These are phyloP conservation scores for Paraplagusia blochii DNA, from an alignment of 2,113 vertebrate species.

Conservation along the genomic window DNA sequence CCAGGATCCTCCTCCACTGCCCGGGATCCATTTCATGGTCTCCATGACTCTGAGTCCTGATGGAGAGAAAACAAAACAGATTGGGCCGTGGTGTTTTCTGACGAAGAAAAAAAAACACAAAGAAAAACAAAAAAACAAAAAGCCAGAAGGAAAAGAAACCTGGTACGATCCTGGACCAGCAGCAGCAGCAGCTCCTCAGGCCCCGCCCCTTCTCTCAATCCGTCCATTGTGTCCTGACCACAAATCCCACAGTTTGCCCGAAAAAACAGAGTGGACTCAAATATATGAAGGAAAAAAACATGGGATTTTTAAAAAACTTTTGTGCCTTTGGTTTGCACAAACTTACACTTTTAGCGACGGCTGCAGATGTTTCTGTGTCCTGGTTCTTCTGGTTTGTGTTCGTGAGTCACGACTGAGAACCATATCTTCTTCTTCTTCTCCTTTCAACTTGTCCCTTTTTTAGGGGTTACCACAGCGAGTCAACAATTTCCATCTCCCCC, in stretches of 20 bases:
- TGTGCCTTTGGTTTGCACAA: conserved; percentile 11
- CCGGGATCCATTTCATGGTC: conserved; percentile 46
- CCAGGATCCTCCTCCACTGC: conserved; percentile 37
- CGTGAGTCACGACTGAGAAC: conserved; percentile 1
- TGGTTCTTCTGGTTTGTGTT: conserved; percentile 7
- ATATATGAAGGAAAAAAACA: conserved; percentile 54
- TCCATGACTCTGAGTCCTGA: conserved; percentile 45
- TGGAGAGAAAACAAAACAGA: conserved; percentile 56
- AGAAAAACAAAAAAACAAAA: conserved; percentile 19
- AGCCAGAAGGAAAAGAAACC: conserved; percentile 50
- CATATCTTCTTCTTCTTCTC: too few relatives aligned
- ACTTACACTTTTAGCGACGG: background rate
- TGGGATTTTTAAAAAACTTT: conserved; percentile 24
- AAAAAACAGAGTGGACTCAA: conserved; percentile 61
- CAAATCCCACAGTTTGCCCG: conserved; percentile 65
- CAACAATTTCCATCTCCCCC: too few relatives aligned
- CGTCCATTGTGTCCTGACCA: conserved; percentile 66
- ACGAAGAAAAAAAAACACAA: conserved; percentile 48
- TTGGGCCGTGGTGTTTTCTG: conserved; percentile 38
- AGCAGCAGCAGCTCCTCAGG: conserved; percentile 45
- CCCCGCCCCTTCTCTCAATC: conserved; percentile 55
- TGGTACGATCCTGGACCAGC: conserved; percentile 29
- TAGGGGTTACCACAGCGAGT: too few relatives aligned
- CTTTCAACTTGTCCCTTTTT: too few relatives aligned
- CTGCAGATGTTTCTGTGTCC: background rate